Evolutionary conservation across 1,140 invertebrate species (phyloP).

Genomic region (Vanessa atalanta): DNA sequence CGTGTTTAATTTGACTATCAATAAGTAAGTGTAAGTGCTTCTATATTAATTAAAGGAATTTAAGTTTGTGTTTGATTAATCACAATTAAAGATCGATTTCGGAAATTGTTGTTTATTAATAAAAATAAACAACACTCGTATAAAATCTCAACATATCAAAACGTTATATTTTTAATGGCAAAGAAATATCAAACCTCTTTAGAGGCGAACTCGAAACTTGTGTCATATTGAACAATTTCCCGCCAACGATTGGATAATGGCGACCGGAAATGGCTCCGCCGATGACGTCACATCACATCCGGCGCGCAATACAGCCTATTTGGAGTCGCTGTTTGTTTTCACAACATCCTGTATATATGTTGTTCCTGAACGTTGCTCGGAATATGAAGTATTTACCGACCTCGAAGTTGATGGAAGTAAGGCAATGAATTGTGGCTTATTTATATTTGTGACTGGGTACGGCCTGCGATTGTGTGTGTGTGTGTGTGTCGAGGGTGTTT

Average conservation of each 20-base stretch:
- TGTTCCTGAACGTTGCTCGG: conserved; percentile 1
- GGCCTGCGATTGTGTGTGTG: too few species aligned
- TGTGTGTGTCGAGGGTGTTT: too few species aligned
- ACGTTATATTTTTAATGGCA: background rate
- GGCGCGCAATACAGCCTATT: conserved; percentile 48
- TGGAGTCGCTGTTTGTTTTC: conserved; percentile 36
- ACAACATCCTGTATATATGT: conserved; percentile 26
- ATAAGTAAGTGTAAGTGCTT: too few species aligned
- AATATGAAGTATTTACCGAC: conserved; percentile 5
- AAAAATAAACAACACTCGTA: background rate
- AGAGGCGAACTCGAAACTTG: conserved; percentile 14
- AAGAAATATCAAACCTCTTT: background rate
- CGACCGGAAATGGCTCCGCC: conserved; percentile 54
- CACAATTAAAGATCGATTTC: too few species aligned
- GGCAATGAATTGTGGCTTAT: background rate
- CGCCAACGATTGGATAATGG: conserved; percentile 58
- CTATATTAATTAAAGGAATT: too few species aligned
- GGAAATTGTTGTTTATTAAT: too few species aligned
- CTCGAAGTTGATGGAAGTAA: background rate
- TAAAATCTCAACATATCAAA: background rate
- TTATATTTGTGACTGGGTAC: background rate
- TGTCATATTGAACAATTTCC: conserved; percentile 52
- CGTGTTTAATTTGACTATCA: too few species aligned
- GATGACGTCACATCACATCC: conserved; percentile 61
- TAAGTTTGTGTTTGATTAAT: too few species aligned